Base-by-base conservation (phyloP, 2,797 vertebrate genomes). In the Basileuterus tristriatus region DNA sequence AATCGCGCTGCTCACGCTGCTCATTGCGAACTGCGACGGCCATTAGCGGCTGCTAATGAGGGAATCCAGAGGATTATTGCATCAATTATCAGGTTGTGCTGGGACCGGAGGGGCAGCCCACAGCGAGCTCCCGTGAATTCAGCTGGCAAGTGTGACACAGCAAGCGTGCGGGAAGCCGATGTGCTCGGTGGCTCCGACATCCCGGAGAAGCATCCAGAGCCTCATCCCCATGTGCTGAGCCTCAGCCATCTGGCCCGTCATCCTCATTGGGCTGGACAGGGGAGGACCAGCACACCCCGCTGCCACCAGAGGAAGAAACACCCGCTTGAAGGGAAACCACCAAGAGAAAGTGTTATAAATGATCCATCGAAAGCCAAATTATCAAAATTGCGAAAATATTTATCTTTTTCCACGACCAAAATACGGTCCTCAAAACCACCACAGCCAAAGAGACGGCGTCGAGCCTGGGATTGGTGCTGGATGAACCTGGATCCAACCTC, bases 1-100 rank as follows among this genome's bases (percentile, higher is more conserved):
- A 97, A 96, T 97, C 77, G 91, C 87, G 72, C 89, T 91, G 89
- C 94, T 96, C 3, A 1, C 63, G 17, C 81, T 69, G 81, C 89
- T 90, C 93, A 64, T 46, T 19, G 26, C 97, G 97, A 96, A 97
- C 70, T n/a, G 43, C 30, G 44, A 80, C 26, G 62, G 88, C 96
- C 97, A 97, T 98, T 98, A 98, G 94, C 29, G 8, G 74, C 94
- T 96, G 93, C 96, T 98, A 98, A 98, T 97, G 96, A 97, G 96
- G 87, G 95, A 97, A 98, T 97, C 96, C 90, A 94, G 96, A 96
- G 96, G 96, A 97, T 97, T 98, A 96, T 85, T 91, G 91, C 96
- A 91, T 95, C 94, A 97, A 83, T 98, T 97, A 98, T 84, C 91
- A 96, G 89, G 95, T 90, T 96, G 86, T 94, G 94, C 83, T 97